Percentiles rank a stretch among this genome's conserved stretches.
These are phyloP conservation scores for Tragelaphus scriptus DNA, from an alignment of 2,113 vertebrate species.

Conservation along the genomic window DNA sequence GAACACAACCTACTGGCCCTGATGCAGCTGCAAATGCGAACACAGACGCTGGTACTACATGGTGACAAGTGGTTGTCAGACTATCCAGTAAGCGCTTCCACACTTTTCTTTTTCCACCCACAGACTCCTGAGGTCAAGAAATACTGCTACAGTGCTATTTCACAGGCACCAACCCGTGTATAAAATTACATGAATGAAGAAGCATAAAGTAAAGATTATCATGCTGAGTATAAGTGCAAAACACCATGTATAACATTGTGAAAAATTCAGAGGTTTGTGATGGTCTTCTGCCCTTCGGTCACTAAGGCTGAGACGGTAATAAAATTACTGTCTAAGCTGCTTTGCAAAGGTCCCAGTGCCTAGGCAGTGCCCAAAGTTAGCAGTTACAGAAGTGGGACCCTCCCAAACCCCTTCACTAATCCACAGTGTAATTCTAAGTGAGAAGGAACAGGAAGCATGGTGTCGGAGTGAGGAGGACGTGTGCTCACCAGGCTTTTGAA, in stretches of 20 bases:
- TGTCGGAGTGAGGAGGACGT: accelerated
- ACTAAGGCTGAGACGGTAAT: not conserved
- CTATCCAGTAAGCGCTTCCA: not conserved
- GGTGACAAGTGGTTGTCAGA: not conserved
- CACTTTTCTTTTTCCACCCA: not conserved
- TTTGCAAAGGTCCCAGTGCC: not conserved
- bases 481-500: not conserved
- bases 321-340: not conserved
- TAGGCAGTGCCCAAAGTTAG: not conserved
- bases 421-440: not conserved
- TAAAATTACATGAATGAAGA: not conserved
- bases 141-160: not conserved
- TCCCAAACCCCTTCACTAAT: not conserved
- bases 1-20: not conserved
- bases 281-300: not conserved
- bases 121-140: not conserved
- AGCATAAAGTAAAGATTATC: not conserved
- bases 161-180: not conserved
- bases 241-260: not conserved
- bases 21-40: not conserved
- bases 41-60: not conserved
- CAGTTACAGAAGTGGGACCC: not conserved
- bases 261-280: not conserved
- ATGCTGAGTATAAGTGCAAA: not conserved
- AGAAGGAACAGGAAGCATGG: not conserved